phyloP scores from a whole-genome alignment of 2,797 vertebrate genomes.

The Scolopax rusticola region DNA sequence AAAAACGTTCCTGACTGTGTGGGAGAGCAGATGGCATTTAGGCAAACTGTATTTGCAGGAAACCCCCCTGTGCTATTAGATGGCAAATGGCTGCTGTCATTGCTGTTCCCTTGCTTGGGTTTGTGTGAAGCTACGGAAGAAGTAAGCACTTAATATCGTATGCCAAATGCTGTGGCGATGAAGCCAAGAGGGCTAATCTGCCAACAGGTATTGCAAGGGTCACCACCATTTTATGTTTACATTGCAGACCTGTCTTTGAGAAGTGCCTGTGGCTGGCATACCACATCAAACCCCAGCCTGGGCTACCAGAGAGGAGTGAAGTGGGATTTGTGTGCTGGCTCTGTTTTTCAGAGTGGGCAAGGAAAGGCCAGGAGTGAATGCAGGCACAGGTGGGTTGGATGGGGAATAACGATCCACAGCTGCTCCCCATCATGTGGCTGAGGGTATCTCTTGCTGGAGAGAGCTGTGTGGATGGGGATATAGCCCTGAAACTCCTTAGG shows the following conservation, averaged over 20 bases:
- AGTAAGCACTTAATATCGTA: background rate
- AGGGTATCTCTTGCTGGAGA: background rate
- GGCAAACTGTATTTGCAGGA: conserved; percentile 47
- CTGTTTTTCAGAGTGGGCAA: accelerated
- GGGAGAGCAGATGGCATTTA: conserved; percentile 60
- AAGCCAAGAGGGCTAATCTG: background rate
- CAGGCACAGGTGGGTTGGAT: background rate
- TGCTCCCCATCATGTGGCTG: background rate
- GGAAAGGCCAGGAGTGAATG: background rate
- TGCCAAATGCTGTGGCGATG: background rate
- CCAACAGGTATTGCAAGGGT: background rate
- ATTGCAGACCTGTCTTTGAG: background rate
- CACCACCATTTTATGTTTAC: background rate
- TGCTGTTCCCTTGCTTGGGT: background rate
- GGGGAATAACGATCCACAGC: background rate
- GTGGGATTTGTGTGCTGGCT: background rate
- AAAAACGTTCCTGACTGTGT: conserved; percentile 20
- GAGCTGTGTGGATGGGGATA: background rate
- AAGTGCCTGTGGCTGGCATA: background rate
- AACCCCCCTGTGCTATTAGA: background rate
- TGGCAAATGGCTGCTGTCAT: conserved; percentile 53
- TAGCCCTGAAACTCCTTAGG: background rate
- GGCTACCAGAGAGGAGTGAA: background rate
- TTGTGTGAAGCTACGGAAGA: conserved; percentile 1
- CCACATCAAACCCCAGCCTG: background rate